phyloP scores from a whole-genome alignment of 2,888 invertebrate species.

The Agapostemon virescens region DNA sequence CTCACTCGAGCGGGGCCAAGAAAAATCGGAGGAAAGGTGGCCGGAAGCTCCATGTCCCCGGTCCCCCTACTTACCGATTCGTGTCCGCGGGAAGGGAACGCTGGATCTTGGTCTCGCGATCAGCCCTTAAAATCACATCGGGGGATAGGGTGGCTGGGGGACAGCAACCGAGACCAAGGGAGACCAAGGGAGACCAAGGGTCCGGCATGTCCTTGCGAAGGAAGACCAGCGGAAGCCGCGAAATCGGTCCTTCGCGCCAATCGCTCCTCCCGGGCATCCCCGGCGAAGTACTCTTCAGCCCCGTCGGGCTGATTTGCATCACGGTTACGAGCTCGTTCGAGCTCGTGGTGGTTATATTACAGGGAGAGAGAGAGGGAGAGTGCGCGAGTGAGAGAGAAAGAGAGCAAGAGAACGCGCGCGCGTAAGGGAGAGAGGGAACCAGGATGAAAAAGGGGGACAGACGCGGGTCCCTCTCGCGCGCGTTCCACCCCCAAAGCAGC shows the following conservation, averaged over 20 bases:
- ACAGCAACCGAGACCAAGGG: neutral
- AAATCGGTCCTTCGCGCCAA: slow-evolving; percentile 60
- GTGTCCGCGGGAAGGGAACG: neutral
- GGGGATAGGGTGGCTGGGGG: neutral
- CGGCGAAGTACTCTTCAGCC: slow-evolving; percentile 64
- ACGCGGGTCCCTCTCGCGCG: slow-evolving; percentile 61
- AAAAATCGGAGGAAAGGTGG: slow-evolving; percentile 17
- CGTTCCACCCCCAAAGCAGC: slow-evolving; percentile 70
- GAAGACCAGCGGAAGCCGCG: slow-evolving; percentile 43
- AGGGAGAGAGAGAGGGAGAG: slow-evolving; percentile 51
- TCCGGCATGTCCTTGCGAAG: slow-evolving; percentile 34
- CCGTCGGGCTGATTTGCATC: slow-evolving; percentile 77
- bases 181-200: neutral
- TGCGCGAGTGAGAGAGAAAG: neutral
- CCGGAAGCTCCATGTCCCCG: neutral
- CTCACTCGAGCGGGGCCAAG: neutral
- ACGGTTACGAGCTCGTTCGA: slow-evolving; percentile 76
- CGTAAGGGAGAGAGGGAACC: slow-evolving; percentile 37
- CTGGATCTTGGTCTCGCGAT: slow-evolving; percentile 21
- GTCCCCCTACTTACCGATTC: slow-evolving; percentile 26
- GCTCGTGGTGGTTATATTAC: slow-evolving; percentile 74
- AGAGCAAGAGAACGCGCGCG: neutral
- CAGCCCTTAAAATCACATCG: slow-evolving; percentile 56
- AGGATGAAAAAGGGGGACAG: slow-evolving; percentile 59
- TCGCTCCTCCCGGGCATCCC: slow-evolving; percentile 65